Conservation (phyloP, 2,888 invertebrate species). For the Lasioglossum calceatum region DNA sequence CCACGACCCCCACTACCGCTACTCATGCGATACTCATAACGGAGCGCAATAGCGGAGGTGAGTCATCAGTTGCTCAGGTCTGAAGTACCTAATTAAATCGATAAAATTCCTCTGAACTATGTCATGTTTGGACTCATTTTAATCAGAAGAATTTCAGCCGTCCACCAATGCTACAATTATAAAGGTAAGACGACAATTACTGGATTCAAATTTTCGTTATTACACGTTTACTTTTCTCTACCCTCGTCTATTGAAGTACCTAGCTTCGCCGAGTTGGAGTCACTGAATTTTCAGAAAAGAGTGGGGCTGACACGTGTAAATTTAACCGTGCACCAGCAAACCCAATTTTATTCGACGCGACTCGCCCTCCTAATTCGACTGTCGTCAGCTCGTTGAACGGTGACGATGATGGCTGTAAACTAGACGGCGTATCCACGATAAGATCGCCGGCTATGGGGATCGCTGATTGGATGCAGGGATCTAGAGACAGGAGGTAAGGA, state of each 20-base stretch:
- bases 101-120: too few relatives aligned
- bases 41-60: background rate
- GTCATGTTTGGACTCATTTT: background rate
- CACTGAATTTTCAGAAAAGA: background rate
- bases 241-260: background rate
- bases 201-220: background rate
- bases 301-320: background rate
- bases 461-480: conserved; percentile 67
- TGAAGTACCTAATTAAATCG: background rate
- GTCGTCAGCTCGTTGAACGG: conserved; percentile 67
- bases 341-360: conserved; percentile 39
- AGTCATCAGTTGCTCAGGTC: background rate
- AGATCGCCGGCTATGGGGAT: conserved; percentile 39
- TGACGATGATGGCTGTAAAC: conserved; percentile 54
- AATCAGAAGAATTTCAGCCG: too few relatives aligned
- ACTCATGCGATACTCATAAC: too few relatives aligned
- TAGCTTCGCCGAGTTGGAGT: too few relatives aligned
- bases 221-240: background rate
- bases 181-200: background rate
- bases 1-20: too few relatives aligned
- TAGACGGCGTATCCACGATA: conserved; percentile 56
- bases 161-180: background rate
- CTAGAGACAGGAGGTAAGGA: conserved; percentile 40
- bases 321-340: background rate
- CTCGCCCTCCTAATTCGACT: conserved; percentile 57